Percentiles rank a stretch among this genome's conserved stretches.
Evolutionary conservation across 2,797 vertebrate genomes (phyloP).

Genomic region (Tapirus indicus): DNA sequence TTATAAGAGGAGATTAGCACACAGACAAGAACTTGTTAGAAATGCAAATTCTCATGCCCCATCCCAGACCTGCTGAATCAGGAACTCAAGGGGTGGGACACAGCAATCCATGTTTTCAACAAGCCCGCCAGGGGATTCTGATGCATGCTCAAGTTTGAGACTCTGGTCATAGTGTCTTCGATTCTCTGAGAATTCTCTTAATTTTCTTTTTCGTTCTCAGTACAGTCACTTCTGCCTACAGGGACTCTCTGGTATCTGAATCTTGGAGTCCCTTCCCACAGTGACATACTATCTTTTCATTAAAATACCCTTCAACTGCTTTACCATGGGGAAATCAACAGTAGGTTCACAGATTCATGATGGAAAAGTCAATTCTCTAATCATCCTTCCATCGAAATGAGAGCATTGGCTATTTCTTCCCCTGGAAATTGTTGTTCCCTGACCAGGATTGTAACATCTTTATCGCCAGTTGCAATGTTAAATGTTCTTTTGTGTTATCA

Average conservation of each 20-base stretch:
- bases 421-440: background rate
- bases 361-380: background rate
- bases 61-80: background rate
- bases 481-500: background rate
- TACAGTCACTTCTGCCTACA: background rate
- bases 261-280: background rate
- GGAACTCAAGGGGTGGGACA: background rate
- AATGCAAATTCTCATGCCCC: background rate
- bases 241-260: background rate
- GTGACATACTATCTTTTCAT: background rate
- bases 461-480: background rate
- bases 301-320: background rate
- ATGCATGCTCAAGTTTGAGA: background rate
- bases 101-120: background rate
- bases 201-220: background rate
- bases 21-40: background rate
- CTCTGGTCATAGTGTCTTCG: background rate
- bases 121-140: background rate
- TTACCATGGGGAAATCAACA: background rate
- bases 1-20: background rate
- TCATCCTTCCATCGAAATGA: background rate
- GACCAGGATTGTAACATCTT: background rate
- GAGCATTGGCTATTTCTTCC: background rate
- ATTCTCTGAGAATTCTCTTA: background rate
- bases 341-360: background rate